These are phyloP conservation scores for Eremophila alpestris DNA, from an alignment of 2,797 vertebrate species.

Conservation along the genomic window DNA sequence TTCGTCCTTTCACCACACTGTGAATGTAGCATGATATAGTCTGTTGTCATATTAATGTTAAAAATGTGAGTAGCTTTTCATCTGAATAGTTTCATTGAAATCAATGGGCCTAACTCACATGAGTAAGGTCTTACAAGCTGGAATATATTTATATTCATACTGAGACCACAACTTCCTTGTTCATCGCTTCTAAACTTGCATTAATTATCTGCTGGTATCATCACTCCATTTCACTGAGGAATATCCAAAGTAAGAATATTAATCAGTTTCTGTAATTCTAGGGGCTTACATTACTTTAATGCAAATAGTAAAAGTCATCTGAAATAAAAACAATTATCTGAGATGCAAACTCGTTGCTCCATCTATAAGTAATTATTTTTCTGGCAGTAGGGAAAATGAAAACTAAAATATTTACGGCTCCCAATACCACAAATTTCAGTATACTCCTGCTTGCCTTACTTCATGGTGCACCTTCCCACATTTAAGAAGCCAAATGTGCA, in stretches of 20 bases:
- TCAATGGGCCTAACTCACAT: not conserved
- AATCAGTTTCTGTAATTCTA: not conserved
- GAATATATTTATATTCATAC: slow-evolving; percentile 32
- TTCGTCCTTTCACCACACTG: not conserved
- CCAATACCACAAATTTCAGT: not conserved
- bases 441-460: not conserved
- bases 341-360: not conserved
- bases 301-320: slow-evolving; percentile 29
- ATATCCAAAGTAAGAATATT: slow-evolving; percentile 1
- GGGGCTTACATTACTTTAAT: not conserved
- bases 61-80: not conserved
- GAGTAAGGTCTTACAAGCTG: not conserved
- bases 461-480: not conserved
- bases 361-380: slow-evolving; percentile 1
- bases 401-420: slow-evolving; percentile 35
- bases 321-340: slow-evolving; percentile 28
- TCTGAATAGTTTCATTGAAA: not conserved
- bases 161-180: slow-evolving; percentile 25
- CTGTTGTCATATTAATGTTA: not conserved
- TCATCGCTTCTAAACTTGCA: slow-evolving; percentile 36
- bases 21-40: not conserved
- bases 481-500: not conserved
- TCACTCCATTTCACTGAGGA: slow-evolving; percentile 16
- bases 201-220: slow-evolving; percentile 38
- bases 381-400: not conserved